Base-by-base conservation (phyloP, 2,888 invertebrate species). In the Dryococelus australis region DNA sequence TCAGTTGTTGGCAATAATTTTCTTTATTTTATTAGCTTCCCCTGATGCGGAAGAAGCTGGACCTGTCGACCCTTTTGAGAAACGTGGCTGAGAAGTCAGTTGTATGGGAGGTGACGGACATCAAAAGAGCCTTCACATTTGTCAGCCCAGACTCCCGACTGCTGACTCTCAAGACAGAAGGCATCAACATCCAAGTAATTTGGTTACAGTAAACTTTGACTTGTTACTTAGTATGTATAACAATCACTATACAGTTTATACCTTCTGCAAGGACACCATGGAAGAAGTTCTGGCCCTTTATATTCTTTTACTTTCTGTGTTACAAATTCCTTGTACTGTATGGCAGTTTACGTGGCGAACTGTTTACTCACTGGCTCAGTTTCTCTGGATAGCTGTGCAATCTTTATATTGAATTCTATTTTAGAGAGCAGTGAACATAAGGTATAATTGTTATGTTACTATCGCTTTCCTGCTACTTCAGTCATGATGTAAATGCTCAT, bases 81-180 rank as follows among this genome's bases (percentile, higher is more conserved):
- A 95, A 96, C 65, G 93, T 96, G 4, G 96, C 97, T 0, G 92
- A 92, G 78, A 96, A 94, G 91, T 95, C 96, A 0, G 94, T 98
- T 0, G 94, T 99, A 13, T 95, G 97, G 92, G 95, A 98, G 92
- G 95, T 97, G 0, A 95, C 95, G 0, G 94, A 95, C 81, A 98
- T 99, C 88, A 97, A 95, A 90, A 94, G 97, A 88, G 98, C 98
- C 0, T 97, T 99, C 87, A 96, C 97, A 0, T 96, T 96, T 89
- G 94, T 94, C 91, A 95, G 96, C 90, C 94, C 94, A 85, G 93
- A 94, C 28, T 92, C 92, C 84, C 91, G 91, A 47, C 88, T 94
- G 26, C 92, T 96, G 0, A 94, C 95, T 89, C 93, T 99, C 0
- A 97, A 97, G 92, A 99, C 99, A 0, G 99, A 99, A 91, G 99